A percentile compares a stretch with the other conserved stretches of the same genome.
Conservation (phyloP, 2,888 invertebrate genomes). For the Liodrosophila aerea region DNA sequence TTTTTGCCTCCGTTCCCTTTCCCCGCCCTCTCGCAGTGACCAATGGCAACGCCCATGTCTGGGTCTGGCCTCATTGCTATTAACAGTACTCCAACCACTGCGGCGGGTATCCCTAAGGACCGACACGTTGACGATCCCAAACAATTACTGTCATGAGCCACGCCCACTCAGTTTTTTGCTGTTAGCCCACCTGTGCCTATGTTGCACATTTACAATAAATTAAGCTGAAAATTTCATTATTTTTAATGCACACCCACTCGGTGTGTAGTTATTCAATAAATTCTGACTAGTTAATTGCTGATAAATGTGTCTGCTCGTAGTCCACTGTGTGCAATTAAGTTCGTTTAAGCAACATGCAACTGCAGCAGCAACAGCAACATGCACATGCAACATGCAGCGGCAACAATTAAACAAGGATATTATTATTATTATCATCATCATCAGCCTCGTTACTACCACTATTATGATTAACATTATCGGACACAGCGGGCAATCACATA, state of each 20-base stretch:
- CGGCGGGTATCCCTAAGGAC: background rate
- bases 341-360: conserved; percentile 37
- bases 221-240: conserved; percentile 50
- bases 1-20: conserved; percentile 41
- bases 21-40: background rate
- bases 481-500: background rate
- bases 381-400: conserved; percentile 39
- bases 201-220: conserved; percentile 32
- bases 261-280: conserved; percentile 22
- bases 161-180: background rate
- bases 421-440: conserved; percentile 38
- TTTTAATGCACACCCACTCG: conserved; percentile 29
- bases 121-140: conserved; percentile 33
- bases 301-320: conserved; percentile 30
- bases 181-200: background rate
- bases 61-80: conserved; percentile 23
- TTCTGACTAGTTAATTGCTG: conserved; percentile 63
- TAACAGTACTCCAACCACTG: conserved; percentile 8
- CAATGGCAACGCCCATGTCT: conserved; percentile 15
- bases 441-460: no score
- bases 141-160: conserved; percentile 42
- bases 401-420: conserved; percentile 44
- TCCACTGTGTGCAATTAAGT: conserved; percentile 52
- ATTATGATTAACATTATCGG: no score
- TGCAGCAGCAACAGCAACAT: background rate